Evolutionary conservation across 2,113 vertebrate species (phyloP), one percentile per base, ranked within the genome.

Genomic region (Pseudorasbora parva): DNA sequence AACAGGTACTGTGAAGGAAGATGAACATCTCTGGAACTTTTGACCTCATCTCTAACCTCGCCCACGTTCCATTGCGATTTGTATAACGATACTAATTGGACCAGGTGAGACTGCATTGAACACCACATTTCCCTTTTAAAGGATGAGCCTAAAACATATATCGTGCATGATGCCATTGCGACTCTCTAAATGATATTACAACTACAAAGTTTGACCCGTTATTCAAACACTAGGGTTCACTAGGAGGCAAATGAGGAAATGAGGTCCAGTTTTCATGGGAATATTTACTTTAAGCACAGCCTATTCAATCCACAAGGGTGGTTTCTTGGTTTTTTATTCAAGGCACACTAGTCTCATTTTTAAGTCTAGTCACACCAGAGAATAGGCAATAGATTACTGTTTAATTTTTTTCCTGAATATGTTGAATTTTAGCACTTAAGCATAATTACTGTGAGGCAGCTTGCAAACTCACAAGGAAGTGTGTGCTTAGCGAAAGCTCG

Each of bases 1-100:
- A 83, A 59, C 85, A 64, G 73, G 59, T 73, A 21, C 82, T 51
- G 14, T 59, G 17, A 30, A 37, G 14, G 21, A 23, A 86, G 47
- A 56, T 78, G 66, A 23, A 81, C 5, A 62, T 60, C 17, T 62
- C 49, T 83, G 37, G 81, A 19, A 47, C 21, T 69, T 77, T 56
- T 21, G 23, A 59, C 69, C 66, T 74, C 14, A 17, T 59, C 47
- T 27, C 60, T 27, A 47, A 45, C 62, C 43, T 37, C 17, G 9
- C 8, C 11, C n/a, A 51, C 45, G 15, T 64, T 64, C 75, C 49
- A 59, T 43, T 23, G 11, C 37, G 62, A 69, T 54, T 33, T 69
- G 30, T 8, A 54, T 56, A 56, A 68, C 3, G 10, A 25, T 66
- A 47, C 78, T 80, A 80, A 80, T 80, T 66, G 59, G 78, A 80